Evolutionary conservation across 2,113 vertebrate species (phyloP), one percentile per base, ranked within the genome.

Genomic region (Euleptes europaea): DNA sequence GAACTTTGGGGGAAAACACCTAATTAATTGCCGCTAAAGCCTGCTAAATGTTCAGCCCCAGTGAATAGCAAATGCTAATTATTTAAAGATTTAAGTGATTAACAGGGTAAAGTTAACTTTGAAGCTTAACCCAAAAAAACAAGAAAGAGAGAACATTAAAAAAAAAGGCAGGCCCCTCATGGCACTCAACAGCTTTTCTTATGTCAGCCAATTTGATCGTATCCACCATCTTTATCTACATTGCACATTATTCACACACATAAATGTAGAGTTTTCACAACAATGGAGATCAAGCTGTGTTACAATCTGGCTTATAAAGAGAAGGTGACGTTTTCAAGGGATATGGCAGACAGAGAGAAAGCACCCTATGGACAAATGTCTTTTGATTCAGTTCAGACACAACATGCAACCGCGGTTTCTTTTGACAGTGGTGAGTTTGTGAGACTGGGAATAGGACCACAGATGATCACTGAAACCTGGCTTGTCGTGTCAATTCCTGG

Each of bases 11-110:
- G 83, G 70, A 65, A 92, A 85, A 60, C 65, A 80, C 49, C 63
- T 85, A 42, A 80, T 86, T 86, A 70, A 84, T 78, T 91, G 86
- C 54, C 63, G 66, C 69, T 90, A 89, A 87, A 81, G 40, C 82
- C 86, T 84, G 70, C 49, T 90, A 90, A 93, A 88, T 47, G 54
- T 78, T 88, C 23, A 82, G 82, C 85, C 73, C 13, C 75, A 72
- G 78, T 72, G 86, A 90, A 35, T 79, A 88, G 79, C 73, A 28
- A 85, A 38, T 77, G 83, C 77, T 88, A 81, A 90, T 87, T 90
- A 89, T 84, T 91, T 78, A 80, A 90, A 91, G 88, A 91, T 88
- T 80, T 82, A 75, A 70, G 70, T 81, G 88, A 92, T 89, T 84
- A 90, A 86, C 63, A 63, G 14, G 66, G 79, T 81, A 81, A 90